A percentile compares a stretch with the other conserved stretches of the same genome.
These are phyloP conservation scores for Marasmarcha lunaedactyla DNA, from an alignment of 2,888 invertebrate species.

Conservation along the genomic window DNA sequence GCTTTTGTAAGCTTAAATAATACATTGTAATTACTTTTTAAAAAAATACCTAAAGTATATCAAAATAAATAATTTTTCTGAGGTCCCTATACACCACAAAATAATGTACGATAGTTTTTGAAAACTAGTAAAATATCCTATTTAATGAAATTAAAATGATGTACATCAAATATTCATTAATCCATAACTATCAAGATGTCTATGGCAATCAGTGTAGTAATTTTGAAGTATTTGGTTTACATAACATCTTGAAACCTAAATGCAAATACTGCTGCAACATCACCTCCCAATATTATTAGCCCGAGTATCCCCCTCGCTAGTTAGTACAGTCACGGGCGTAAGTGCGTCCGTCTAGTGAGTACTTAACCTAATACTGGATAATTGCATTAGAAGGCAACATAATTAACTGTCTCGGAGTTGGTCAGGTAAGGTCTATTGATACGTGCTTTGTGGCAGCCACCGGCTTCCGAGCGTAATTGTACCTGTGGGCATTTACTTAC, in stretches of 20 bases:
- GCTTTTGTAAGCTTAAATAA: too few species aligned
- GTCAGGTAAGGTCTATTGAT: slow-evolving; percentile 43
- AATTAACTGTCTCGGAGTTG: slow-evolving; percentile 47
- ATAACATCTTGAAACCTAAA: background rate
- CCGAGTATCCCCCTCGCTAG: slow-evolving; percentile 34
- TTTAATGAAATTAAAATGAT: too few species aligned
- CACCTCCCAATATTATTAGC: slow-evolving; percentile 1
- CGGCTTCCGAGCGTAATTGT: background rate
- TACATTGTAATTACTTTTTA: too few species aligned
- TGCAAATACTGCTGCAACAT: background rate
- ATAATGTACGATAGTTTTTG: too few species aligned
- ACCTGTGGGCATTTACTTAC: background rate
- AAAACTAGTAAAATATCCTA: too few species aligned
- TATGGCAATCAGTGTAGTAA: too few species aligned
- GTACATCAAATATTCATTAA: too few species aligned
- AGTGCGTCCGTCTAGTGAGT: slow-evolving; percentile 50
- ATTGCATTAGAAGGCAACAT: slow-evolving; percentile 56
- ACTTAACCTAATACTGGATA: slow-evolving; percentile 65
- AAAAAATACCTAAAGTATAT: too few species aligned
- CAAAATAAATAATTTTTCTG: too few species aligned
- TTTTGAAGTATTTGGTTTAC: background rate
- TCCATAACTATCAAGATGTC: too few species aligned
- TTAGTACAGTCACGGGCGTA: slow-evolving; percentile 39
- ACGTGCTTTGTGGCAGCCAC: slow-evolving; percentile 31
- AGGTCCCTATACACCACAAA: too few species aligned